These are phyloP conservation scores for Coregonus clupeaformis DNA, from an alignment of 2,113 vertebrate genomes.

Conservation along the genomic window DNA sequence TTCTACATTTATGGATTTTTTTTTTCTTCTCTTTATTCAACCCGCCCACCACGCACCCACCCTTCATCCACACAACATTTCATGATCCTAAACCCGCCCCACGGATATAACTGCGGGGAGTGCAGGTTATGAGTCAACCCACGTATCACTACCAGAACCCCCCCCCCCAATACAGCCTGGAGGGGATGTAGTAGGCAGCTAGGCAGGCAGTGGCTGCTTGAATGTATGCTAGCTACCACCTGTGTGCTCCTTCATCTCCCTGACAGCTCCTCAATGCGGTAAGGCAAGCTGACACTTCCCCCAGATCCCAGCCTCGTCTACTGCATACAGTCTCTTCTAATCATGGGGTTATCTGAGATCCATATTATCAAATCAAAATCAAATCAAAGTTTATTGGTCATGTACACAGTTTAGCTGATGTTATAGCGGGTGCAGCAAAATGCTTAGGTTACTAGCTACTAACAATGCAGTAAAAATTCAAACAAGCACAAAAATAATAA, in stretches of 20 bases:
- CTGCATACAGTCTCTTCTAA: constrained; percentile 11
- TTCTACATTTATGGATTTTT: too few species aligned
- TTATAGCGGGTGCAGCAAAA: too few species aligned
- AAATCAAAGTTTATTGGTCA: too few species aligned
- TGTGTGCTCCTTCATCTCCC: constrained; percentile 68
- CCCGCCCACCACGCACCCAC: too few species aligned
- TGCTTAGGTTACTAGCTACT: too few species aligned
- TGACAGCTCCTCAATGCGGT: constrained; percentile 53
- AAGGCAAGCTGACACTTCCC: constrained; percentile 41
- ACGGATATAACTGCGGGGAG: background rate
- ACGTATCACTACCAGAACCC: constrained; percentile 26
- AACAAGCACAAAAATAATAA: too few species aligned
- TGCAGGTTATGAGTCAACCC: constrained; percentile 17
- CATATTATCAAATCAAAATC: too few species aligned
- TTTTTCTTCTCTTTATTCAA: too few species aligned
- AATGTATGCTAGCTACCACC: constrained; percentile 65
- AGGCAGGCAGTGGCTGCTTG: constrained; percentile 69
- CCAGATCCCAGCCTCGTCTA: constrained; percentile 4
- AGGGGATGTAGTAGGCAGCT: constrained; percentile 62
- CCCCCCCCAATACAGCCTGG: constrained; percentile 61
- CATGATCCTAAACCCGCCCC: too few species aligned
- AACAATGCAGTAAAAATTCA: too few species aligned
- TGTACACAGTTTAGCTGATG: too few species aligned
- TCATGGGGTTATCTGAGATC: constrained; percentile 46
- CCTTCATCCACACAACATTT: too few species aligned